phyloP scores from a whole-genome alignment of 2,797 vertebrate species.

The Echeneis naucrates region DNA sequence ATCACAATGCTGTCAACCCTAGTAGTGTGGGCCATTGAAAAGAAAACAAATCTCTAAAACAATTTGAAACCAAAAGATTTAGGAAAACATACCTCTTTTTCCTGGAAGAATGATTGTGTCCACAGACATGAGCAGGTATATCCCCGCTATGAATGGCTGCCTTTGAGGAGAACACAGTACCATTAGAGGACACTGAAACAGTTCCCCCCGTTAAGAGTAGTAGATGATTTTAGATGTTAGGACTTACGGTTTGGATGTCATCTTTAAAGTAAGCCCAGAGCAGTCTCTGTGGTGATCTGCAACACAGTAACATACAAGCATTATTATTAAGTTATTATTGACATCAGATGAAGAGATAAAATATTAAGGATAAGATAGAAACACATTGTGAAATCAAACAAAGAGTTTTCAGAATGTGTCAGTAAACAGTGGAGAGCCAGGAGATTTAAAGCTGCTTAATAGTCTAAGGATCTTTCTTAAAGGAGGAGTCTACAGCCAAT shows the following conservation, averaged over 20 bases:
- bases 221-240: background rate
- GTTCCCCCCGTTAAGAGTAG: background rate
- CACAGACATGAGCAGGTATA: slow-evolving; percentile 96
- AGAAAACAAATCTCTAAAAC: no score
- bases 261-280: slow-evolving; percentile 92
- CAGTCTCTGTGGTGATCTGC: slow-evolving; percentile 96
- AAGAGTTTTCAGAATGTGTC: background rate
- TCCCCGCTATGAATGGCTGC: slow-evolving; percentile 96
- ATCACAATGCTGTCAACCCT: no score
- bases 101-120: slow-evolving; percentile 93
- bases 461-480: no score
- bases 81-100: slow-evolving; percentile 85
- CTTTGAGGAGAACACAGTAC: slow-evolving; percentile 73
- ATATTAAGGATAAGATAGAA: background rate
- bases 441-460: background rate
- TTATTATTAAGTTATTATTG: background rate
- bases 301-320: slow-evolving; percentile 28
- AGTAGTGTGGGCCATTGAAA: no score
- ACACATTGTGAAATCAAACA: background rate
- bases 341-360: background rate
- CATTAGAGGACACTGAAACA: slow-evolving; percentile 4
- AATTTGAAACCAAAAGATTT: background rate
- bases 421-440: background rate
- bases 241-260: slow-evolving; percentile 93
- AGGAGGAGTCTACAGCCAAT: no score